Evolutionary conservation across 2,113 vertebrate species (phyloP).

Genomic region (Ptyas mucosa): DNA sequence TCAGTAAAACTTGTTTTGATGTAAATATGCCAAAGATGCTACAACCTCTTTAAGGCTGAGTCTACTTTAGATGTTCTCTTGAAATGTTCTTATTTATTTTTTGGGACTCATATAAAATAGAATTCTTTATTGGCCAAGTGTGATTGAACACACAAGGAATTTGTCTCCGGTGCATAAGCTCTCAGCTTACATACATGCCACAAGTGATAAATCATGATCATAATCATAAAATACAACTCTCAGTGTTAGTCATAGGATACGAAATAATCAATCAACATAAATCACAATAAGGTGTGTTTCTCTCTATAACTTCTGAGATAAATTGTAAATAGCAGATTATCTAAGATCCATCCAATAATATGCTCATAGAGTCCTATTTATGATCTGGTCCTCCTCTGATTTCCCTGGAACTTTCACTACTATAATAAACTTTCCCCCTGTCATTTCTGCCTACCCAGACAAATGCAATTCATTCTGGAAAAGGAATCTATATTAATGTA

Average conservation of each 20-base stretch:
- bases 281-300: not conserved
- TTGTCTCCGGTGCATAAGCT: no score
- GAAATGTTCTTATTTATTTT: not conserved
- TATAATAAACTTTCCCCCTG: not conserved
- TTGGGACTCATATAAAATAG: no score
- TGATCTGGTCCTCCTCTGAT: not conserved
- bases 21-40: not conserved
- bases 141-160: no score
- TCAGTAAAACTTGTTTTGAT: not conserved
- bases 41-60: not conserved
- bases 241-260: no score
- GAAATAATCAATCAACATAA: no score
- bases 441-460: not conserved
- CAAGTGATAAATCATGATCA: no score
- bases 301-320: not conserved
- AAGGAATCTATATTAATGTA: conserved; percentile 54
- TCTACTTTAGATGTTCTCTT: not conserved
- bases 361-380: not conserved
- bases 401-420: not conserved
- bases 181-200: no score
- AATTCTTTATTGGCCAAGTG: no score
- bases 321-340: not conserved
- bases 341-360: not conserved
- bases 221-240: no score
- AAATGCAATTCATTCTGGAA: conserved; percentile 36